These are phyloP conservation scores for Galerucella nymphaeae DNA, from an alignment of 2,888 invertebrate species.

Conservation along the genomic window DNA sequence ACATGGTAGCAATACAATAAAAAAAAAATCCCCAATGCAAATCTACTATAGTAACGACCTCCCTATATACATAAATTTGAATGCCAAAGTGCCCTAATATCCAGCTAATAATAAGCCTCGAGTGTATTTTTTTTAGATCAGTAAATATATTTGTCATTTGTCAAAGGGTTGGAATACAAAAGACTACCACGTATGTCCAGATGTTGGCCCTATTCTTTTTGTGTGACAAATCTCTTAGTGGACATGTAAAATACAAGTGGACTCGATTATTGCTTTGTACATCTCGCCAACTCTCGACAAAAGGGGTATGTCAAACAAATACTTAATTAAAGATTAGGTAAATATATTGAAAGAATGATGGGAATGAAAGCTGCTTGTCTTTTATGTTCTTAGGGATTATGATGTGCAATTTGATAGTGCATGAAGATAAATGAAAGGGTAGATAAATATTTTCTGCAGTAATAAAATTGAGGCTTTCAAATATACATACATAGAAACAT, in stretches of 20 bases:
- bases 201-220: constrained; percentile 52
- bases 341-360: constrained; percentile 34
- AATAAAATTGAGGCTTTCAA: background rate
- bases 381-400: constrained; percentile 3
- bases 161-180: constrained; percentile 47
- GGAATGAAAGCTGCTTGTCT: background rate
- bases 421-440: background rate
- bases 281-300: constrained; percentile 26
- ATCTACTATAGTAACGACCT: background rate
- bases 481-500: no score
- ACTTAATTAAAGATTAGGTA: constrained; percentile 34
- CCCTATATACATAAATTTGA: constrained; percentile 18
- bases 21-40: constrained; percentile 1
- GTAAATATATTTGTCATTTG: constrained; percentile 48
- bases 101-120: constrained; percentile 46
- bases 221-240: constrained; percentile 49
- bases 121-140: constrained; percentile 45
- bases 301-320: constrained; percentile 43
- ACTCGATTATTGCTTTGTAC: constrained; percentile 46
- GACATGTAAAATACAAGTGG: constrained; percentile 52
- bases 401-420: constrained; percentile 5
- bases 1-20: background rate
- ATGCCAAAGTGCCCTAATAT: constrained; percentile 44
- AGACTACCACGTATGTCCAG: constrained; percentile 48
- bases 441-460: background rate